These are phyloP conservation scores for Sanderia malayensis DNA, from an alignment of 30 jellyfish, hydroid and myxozoan genomes.

Conservation along the genomic window DNA sequence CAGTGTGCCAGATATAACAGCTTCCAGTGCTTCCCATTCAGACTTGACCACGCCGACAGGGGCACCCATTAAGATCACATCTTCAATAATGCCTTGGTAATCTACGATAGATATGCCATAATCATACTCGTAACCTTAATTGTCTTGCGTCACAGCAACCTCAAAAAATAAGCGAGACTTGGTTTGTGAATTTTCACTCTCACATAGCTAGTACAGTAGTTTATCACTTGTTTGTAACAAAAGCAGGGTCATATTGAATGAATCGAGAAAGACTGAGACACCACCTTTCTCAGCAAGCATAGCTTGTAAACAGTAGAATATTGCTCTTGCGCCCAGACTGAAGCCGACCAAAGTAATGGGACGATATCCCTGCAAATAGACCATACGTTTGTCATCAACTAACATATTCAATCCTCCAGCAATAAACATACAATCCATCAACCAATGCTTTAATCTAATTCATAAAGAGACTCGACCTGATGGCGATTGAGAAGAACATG, in stretches of 20 bases:
- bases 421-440: too few relatives aligned
- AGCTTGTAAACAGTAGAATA: conserved; percentile 57
- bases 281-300: conserved; percentile 50
- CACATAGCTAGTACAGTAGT: too few relatives aligned
- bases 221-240: too few relatives aligned
- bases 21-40: conserved; percentile 60
- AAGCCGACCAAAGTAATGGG: conserved; percentile 60
- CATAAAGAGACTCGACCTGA: conserved; percentile 23
- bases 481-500: conserved; percentile 56
- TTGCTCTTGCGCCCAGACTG: conserved; percentile 69
- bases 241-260: too few relatives aligned
- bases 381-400: too few relatives aligned
- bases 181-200: too few relatives aligned
- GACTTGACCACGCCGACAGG: conserved; percentile 49
- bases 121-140: neutral
- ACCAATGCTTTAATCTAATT: too few relatives aligned
- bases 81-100: conserved; percentile 49
- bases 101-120: conserved; percentile 8
- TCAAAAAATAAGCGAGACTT: too few relatives aligned
- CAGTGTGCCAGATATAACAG: conserved; percentile 52
- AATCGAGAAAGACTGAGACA: too few relatives aligned
- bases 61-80: conserved; percentile 53
- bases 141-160: neutral
- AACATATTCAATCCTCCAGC: too few relatives aligned
- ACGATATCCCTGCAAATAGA: conserved; percentile 40